Conservation (phyloP, 2,888 invertebrate genomes). For the Auanema freiburgensis region DNA sequence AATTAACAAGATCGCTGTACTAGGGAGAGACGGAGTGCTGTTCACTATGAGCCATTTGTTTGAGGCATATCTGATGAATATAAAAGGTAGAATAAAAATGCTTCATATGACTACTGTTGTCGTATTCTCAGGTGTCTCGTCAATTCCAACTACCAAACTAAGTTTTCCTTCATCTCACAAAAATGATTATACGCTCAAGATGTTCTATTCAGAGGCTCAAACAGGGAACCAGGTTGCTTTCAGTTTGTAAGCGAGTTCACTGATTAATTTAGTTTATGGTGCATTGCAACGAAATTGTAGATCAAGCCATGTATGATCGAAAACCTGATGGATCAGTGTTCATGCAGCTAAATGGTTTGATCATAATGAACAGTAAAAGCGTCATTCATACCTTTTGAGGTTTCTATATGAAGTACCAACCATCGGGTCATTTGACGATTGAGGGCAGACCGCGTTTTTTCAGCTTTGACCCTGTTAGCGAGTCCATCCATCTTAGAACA, state of each 20-base stretch:
- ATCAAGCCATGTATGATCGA: slow-evolving; percentile 63
- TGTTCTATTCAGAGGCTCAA: slow-evolving; percentile 52
- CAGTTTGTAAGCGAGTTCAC: background rate
- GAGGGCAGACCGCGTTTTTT: slow-evolving; percentile 65
- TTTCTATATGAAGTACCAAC: background rate
- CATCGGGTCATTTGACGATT: slow-evolving; percentile 64
- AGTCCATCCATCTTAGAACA: slow-evolving; percentile 64
- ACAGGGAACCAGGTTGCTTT: slow-evolving; percentile 31
- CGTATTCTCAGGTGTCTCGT: slow-evolving; percentile 56
- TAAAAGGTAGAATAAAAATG: slow-evolving; percentile 11
- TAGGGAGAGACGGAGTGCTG: slow-evolving; percentile 58
- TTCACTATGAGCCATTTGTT: slow-evolving; percentile 53
- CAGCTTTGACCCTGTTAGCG: slow-evolving; percentile 62
- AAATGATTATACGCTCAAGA: slow-evolving; percentile 63
- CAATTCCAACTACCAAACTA: slow-evolving; percentile 64
- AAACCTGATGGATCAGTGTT: slow-evolving; percentile 61
- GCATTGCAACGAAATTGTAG: slow-evolving; percentile 62
- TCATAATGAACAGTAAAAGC: background rate
- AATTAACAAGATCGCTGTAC: slow-evolving; percentile 53
- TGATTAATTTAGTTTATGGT: slow-evolving; percentile 40
- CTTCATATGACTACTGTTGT: background rate
- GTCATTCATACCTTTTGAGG: background rate
- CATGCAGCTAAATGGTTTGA: slow-evolving; percentile 65
- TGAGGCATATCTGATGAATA: slow-evolving; percentile 46
- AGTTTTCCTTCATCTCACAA: slow-evolving; percentile 62